phyloP scores from a whole-genome alignment of 2,888 invertebrate species.

The Pteria penguin region DNA sequence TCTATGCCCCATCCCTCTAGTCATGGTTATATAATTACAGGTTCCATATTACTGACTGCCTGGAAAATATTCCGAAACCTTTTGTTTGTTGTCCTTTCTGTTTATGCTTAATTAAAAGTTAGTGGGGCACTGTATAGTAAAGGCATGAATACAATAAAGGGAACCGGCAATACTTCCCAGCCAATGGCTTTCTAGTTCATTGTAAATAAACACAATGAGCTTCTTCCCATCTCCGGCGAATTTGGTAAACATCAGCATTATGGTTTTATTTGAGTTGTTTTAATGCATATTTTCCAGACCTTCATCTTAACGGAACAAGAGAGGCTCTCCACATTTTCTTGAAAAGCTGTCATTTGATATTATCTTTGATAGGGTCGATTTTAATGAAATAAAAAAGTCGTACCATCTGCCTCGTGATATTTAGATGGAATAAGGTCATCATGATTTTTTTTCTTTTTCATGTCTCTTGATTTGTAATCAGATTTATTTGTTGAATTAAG shows the following conservation, averaged over 20 bases:
- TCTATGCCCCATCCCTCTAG: no score
- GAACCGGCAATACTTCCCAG: background rate
- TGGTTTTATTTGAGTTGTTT: background rate
- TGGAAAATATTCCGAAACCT: no score
- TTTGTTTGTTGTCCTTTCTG: no score
- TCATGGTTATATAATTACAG: no score
- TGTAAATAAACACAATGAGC: constrained; percentile 4
- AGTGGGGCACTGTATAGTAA: no score
- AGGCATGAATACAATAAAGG: background rate
- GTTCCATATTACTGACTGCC: no score
- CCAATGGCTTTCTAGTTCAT: background rate
- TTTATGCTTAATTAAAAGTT: no score
- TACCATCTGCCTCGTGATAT: constrained; percentile 8
- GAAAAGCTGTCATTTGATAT: constrained; percentile 5
- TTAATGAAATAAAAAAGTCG: constrained; percentile 1
- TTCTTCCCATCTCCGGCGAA: background rate
- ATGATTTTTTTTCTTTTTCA: no score
- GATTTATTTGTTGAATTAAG: no score
- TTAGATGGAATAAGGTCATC: no score
- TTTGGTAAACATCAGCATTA: background rate
- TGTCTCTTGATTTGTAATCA: no score
- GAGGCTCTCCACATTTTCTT: background rate
- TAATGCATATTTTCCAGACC: background rate
- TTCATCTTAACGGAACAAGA: background rate
- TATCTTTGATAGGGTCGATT: background rate